Conservation (phyloP, 2,888 invertebrate genomes). For the Pemphredon lugubris region DNA sequence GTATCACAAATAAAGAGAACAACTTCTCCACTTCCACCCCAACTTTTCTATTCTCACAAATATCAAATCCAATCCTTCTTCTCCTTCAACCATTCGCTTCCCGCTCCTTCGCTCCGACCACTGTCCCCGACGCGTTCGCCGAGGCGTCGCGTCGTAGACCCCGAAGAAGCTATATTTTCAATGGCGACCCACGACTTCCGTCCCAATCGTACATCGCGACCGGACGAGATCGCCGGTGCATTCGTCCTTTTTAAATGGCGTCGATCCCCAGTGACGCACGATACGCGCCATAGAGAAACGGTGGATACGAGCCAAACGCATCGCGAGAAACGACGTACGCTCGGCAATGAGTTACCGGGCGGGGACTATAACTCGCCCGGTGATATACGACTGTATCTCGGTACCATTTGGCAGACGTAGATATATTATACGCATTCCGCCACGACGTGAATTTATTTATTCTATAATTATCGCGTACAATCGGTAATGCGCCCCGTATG, state of each 20-base stretch:
- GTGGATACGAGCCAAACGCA: slow-evolving; percentile 78
- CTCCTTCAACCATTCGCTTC: too few relatives aligned
- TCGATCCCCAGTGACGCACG: slow-evolving; percentile 66
- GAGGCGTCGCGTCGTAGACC: too few relatives aligned
- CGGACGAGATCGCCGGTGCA: neutral
- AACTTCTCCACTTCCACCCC: too few relatives aligned
- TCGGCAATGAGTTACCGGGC: slow-evolving; percentile 79
- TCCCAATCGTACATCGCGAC: too few relatives aligned
- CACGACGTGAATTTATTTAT: slow-evolving; percentile 80
- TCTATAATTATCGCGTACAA: slow-evolving; percentile 81
- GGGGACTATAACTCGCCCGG: slow-evolving; percentile 79
- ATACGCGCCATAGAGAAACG: slow-evolving; percentile 70
- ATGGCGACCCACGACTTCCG: too few relatives aligned
- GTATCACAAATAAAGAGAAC: too few relatives aligned
- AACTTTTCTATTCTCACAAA: too few relatives aligned
- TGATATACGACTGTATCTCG: slow-evolving; percentile 81
- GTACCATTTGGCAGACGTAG: slow-evolving; percentile 81
- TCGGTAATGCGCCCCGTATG: slow-evolving; percentile 71
- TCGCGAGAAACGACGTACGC: slow-evolving; percentile 63
- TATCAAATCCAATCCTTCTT: too few relatives aligned
- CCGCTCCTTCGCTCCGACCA: too few relatives aligned
- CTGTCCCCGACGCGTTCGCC: too few relatives aligned
- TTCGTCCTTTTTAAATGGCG: slow-evolving; percentile 59
- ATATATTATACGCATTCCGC: slow-evolving; percentile 80
- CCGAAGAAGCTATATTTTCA: too few relatives aligned